Evolutionary conservation across 2,113 vertebrate genomes (phyloP), one percentile per base, ranked within the genome.

Genomic region (Antennarius striatus): DNA sequence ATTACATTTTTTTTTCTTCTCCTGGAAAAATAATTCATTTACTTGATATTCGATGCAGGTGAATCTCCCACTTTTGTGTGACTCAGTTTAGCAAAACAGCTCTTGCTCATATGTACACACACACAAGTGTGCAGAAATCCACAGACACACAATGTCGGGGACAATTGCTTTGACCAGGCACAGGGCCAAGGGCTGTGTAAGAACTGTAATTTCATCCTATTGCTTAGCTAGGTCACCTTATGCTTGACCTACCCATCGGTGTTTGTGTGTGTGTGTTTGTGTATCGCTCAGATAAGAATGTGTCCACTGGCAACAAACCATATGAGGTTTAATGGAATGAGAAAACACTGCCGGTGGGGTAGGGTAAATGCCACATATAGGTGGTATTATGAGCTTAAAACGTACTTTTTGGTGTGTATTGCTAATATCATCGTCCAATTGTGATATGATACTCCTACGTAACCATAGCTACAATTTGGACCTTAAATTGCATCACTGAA

Each of bases 101-200:
- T 6, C 51, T 16, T 32, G 1, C 29, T 28, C 40, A 12, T 17
- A 74, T 36, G 75, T 42, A 77, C 63, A 72, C 72, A 80, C 42
- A 43, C 42, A 8, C 6, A 22, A 17, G 60, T 5, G 57, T 9
- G 28, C 58, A 46, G 22, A 59, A 67, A 46, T 50, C 29, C 75
- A 61, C 42, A 36, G 28, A 68, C 28, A 17, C 70, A 78, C 82
- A 83, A 66, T 75, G 78, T 86, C 83, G 82, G 70, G 83, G 84
- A 84, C 86, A 90, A 89, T 87, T 32, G 71, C 72, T 85, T 62
- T 74, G 82, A 68, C 80, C 84, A 80, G 88, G 83, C 88, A 71
- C 42, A 49, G 70, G 82, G 86, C 88, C 85, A 85, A 85, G 62
- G 81, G 57, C 70, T 75, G 49, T 68, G 75, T 73, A 73, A 74